Evolutionary conservation across 2,888 invertebrate species (phyloP), one percentile per base, ranked within the genome.

Genomic region (Chelonus formosanus): DNA sequence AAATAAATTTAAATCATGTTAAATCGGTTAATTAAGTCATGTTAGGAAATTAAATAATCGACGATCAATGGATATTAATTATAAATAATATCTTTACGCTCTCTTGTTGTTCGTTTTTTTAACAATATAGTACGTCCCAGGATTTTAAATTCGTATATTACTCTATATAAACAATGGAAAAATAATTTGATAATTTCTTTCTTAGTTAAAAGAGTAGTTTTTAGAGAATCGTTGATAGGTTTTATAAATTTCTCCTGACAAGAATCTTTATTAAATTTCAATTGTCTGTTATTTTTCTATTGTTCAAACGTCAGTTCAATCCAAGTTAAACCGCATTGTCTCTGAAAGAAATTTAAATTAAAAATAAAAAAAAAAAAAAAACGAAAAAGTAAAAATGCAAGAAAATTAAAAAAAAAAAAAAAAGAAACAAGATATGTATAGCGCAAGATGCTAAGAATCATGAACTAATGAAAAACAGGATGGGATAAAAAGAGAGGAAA

Each of bases 311-410:
- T 20, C 82, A 82, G 81, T 79, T 59, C 68, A 70, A 74, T 74
- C 73, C 77, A 76, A 73, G 80, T 75, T 78, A 75, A 76, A 76
- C 80, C 79, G 80, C 82, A 82, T 82, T 79, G 73, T 74, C 78
- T 80, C 81, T 77, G n/a, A 48, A 59, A 63, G 52, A 63, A 55
- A 63, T 31, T 50, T 57, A 48, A 48, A 67, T 43, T n/a, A n/a
- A n/a, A n/a, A n/a, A n/a, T n/a, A n/a, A n/a, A n/a, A n/a, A n/a
- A n/a, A 52, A 63, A 59, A 56, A 64, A 67, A 69, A 52, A 47
- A 61, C 10, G 35, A 10, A n/a, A 48, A 59, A 53, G 36, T 47
- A 53, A 65, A 54, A 63, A 62, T 65, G 65, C 63, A 54, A 61
- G 65, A 59, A 31, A 54, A 53, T 65, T n/a, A n/a, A n/a, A n/a